These are phyloP conservation scores for Ptyas mucosa DNA, from an alignment of 2,113 vertebrate genomes.

Conservation along the genomic window DNA sequence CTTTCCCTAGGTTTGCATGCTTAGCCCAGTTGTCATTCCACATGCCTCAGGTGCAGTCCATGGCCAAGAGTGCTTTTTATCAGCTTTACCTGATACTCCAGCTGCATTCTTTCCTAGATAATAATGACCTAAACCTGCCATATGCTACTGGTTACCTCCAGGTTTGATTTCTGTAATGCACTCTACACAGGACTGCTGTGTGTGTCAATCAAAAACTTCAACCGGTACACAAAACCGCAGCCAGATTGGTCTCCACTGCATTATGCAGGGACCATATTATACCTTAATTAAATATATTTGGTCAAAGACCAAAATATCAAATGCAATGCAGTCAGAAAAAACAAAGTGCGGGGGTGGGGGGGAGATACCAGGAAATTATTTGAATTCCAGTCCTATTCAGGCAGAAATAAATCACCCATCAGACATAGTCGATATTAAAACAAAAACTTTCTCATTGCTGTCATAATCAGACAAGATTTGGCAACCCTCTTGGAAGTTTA, in stretches of 20 bases:
- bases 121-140: neutral
- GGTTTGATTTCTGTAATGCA: neutral
- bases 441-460: neutral
- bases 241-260: neutral
- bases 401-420: neutral
- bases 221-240: neutral
- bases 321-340: neutral
- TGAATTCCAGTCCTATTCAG: neutral
- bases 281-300: neutral
- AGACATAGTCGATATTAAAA: neutral
- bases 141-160: neutral
- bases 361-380: neutral
- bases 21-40: neutral
- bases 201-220: neutral
- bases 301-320: neutral
- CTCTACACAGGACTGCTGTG: neutral
- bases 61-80: neutral
- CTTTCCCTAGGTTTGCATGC: neutral
- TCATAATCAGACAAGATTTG: neutral
- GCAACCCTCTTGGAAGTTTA: neutral
- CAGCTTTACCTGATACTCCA: neutral
- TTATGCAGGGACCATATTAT: neutral
- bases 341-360: too few species aligned
- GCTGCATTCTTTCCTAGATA: neutral
- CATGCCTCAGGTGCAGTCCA: neutral